Conservation (phyloP, 1,140 invertebrate species). For the Bombus soroeensis region DNA sequence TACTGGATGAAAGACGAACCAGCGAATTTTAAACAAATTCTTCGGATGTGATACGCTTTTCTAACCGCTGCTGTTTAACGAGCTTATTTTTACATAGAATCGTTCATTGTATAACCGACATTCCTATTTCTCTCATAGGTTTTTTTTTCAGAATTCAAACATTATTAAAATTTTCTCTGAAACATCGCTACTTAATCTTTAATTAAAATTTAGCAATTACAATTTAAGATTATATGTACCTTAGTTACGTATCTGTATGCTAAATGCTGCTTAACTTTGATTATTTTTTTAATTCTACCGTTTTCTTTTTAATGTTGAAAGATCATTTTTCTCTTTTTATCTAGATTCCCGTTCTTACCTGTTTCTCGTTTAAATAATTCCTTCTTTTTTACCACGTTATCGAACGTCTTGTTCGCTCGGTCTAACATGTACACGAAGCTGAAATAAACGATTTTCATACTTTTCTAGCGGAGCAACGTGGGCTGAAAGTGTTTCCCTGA, state of each 20-base stretch:
- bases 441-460: constrained; percentile 67
- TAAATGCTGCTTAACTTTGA: not conserved
- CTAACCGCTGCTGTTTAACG: not conserved
- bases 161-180: not conserved
- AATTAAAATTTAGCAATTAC: not conserved
- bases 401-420: constrained; percentile 19
- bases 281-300: not conserved
- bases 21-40: not conserved
- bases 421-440: constrained; percentile 20
- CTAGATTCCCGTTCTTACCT: too few species aligned
- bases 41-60: not conserved
- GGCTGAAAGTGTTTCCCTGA: constrained; percentile 10
- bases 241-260: not conserved
- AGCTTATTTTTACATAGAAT: not conserved
- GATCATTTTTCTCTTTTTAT: not conserved
- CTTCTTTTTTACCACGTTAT: not conserved
- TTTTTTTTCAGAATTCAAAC: not conserved
- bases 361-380: not conserved
- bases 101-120: not conserved
- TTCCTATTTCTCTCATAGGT: not conserved
- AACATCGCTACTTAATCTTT: not conserved
- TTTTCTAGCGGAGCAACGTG: constrained; percentile 31
- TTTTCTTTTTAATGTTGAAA: not conserved
- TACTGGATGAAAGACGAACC: not conserved
- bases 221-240: not conserved